Evolutionary conservation across 2,888 invertebrate species (phyloP), one percentile per base, ranked within the genome.

Genomic region (Mystacides longicornis): DNA sequence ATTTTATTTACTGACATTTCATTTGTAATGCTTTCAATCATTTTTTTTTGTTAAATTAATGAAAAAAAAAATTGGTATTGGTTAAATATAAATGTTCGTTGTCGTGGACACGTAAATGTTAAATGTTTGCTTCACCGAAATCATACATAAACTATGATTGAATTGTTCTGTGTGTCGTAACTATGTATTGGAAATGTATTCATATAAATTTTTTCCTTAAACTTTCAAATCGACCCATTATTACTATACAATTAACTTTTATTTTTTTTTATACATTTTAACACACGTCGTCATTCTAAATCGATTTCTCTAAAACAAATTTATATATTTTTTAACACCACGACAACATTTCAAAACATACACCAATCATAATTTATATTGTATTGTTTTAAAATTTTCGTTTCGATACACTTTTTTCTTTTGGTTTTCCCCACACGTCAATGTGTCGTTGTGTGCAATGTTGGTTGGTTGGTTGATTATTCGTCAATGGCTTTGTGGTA

Each of bases 121-220:
- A 21, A 48, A 53, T 53, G 53, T 53, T 48, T 48, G 7, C 18
- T 48, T 11, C 21, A 23, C 23, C 7, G 23, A 33, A 53, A 53
- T 53, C 53, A 42, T 51, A 43, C 33, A 42, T 51, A 22, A 51
- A 22, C 51, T 51, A 43, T 55, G 54, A 42, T 52, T 47, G 11
- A 11, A 20, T 21, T 45, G 45, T 45, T 45, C 31, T 9, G 4
- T 45, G 45, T 45, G 19, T 45, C 21, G 45, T 45, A 45, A 20
- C 45, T 45, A 9, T 45, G 37, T 37, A 37, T 14, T 14, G 37
- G 16, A 37, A 37, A 37, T 14, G 3, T 7, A 37, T 14, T n/a
- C 14, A 37, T n/a, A 3, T n/a, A 37, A 37, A 14, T 3, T 37
- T 7, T 7, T 37, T 37, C 14, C 14, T n/a, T 37, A n/a, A 14